Percentiles rank a stretch among this genome's conserved stretches.
These are phyloP conservation scores for Arctopsyche grandis DNA, from an alignment of 1,140 invertebrate genomes.

Conservation along the genomic window DNA sequence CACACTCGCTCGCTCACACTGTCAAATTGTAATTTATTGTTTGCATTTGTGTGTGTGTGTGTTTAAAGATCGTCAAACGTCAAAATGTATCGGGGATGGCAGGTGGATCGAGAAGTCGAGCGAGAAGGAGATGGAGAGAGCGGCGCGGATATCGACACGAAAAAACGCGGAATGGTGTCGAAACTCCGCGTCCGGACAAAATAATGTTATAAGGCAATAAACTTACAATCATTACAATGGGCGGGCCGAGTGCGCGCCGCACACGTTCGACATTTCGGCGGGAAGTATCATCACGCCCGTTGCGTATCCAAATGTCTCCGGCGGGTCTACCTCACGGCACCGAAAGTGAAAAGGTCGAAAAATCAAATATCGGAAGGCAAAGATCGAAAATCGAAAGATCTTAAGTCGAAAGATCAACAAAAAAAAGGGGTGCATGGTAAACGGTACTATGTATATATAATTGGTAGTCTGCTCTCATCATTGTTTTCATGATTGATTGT, in stretches of 20 bases:
- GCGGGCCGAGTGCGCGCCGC: conserved; percentile 7
- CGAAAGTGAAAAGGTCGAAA: too few species aligned
- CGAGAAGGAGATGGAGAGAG: neutral
- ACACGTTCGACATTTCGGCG: conserved; percentile 24
- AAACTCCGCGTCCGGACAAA: conserved; percentile 34
- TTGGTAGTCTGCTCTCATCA: too few species aligned
- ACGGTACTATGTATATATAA: too few species aligned
- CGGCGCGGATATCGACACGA: neutral
- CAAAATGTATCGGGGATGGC: too few species aligned
- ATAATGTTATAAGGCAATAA: conserved; percentile 44
- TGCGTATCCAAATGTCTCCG: neutral
- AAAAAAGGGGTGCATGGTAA: too few species aligned
- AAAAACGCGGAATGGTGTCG: conserved; percentile 29
- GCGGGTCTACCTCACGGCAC: too few species aligned
- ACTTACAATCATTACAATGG: conserved; percentile 42
- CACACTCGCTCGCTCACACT: neutral
- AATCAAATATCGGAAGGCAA: too few species aligned
- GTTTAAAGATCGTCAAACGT: neutral
- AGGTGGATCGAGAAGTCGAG: neutral
- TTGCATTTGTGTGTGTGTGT: neutral
- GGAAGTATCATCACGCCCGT: conserved; percentile 9
- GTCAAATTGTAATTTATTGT: neutral
- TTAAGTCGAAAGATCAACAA: too few species aligned
- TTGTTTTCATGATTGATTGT: too few species aligned
- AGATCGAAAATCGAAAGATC: too few species aligned